A percentile compares a stretch with the other conserved stretches of the same genome.
These are phyloP conservation scores for Cryptomyrus ogoouensis DNA, from an alignment of 2,113 vertebrate species.

Conservation along the genomic window DNA sequence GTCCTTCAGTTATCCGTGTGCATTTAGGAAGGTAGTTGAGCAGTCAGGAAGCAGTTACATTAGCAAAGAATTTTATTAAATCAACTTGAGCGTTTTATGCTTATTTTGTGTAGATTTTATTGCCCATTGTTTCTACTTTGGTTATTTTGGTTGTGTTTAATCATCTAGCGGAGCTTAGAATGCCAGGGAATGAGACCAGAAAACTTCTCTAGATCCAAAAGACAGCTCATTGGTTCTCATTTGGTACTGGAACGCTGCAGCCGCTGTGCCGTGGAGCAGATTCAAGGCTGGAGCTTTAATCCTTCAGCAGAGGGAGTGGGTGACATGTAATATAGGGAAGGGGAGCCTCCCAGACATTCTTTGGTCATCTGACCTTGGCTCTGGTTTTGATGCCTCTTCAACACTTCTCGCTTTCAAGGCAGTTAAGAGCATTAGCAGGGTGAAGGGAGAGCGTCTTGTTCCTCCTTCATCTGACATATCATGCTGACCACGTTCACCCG, in stretches of 20 bases:
- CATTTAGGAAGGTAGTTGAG: background rate
- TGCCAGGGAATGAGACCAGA: background rate
- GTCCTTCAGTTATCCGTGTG: background rate
- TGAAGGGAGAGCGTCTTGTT: conserved; percentile 27
- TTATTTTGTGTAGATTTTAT: background rate
- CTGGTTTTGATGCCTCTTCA: conserved; percentile 30
- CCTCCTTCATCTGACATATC: background rate
- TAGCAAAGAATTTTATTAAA: background rate
- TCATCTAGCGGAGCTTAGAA: background rate
- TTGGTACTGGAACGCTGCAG: background rate
- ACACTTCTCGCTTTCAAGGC: conserved; percentile 29
- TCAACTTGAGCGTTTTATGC: background rate
- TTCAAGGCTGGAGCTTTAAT: background rate
- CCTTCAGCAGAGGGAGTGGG: background rate
- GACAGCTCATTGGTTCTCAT: background rate
- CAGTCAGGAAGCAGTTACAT: background rate
- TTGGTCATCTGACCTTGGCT: conserved; percentile 36
- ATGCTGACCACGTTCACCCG: background rate
- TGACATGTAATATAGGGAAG: background rate
- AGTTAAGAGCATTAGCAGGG: conserved; percentile 18
- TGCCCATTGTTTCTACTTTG: background rate
- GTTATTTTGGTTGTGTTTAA: background rate
- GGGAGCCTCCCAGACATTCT: background rate
- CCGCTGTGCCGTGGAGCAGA: background rate
- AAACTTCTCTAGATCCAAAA: background rate